Conservation (phyloP, 2,797 vertebrate genomes). For the Macropodus opercularis region DNA sequence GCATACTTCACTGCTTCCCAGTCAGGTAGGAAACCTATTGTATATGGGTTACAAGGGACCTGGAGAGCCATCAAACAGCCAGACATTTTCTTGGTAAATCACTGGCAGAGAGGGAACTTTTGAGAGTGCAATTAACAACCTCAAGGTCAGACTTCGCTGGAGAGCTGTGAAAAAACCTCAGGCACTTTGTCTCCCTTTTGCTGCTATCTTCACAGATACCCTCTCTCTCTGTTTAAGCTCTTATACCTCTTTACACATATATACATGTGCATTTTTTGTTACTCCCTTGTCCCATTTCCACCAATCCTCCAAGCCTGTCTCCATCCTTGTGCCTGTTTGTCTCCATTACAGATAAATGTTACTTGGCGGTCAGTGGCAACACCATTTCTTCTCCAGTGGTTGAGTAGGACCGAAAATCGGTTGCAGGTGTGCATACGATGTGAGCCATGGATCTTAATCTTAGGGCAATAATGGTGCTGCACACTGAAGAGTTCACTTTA, state of each 20-base stretch:
- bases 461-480: constrained; percentile 55
- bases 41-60: constrained; percentile 65
- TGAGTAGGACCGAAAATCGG: constrained; percentile 48
- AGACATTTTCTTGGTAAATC: constrained; percentile 68
- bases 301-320: background rate
- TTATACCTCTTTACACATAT: constrained; percentile 8
- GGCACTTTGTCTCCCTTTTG: constrained; percentile 35
- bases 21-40: constrained; percentile 54
- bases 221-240: constrained; percentile 29
- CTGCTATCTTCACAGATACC: constrained; percentile 34
- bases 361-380: constrained; percentile 43
- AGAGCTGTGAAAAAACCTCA: constrained; percentile 47
- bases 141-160: constrained; percentile 70
- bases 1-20: constrained; percentile 41
- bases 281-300: constrained; percentile 11
- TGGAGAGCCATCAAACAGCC: constrained; percentile 63
- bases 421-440: constrained; percentile 68
- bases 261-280: constrained; percentile 21
- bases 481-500: constrained; percentile 50
- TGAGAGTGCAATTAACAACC: constrained; percentile 73
- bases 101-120: constrained; percentile 63
- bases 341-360: constrained; percentile 59
- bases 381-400: constrained; percentile 47
- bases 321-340: constrained; percentile 10
- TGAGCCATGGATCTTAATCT: constrained; percentile 73